Base-by-base conservation (phyloP, 2,888 invertebrate species). In the Uloborus plumipes region DNA sequence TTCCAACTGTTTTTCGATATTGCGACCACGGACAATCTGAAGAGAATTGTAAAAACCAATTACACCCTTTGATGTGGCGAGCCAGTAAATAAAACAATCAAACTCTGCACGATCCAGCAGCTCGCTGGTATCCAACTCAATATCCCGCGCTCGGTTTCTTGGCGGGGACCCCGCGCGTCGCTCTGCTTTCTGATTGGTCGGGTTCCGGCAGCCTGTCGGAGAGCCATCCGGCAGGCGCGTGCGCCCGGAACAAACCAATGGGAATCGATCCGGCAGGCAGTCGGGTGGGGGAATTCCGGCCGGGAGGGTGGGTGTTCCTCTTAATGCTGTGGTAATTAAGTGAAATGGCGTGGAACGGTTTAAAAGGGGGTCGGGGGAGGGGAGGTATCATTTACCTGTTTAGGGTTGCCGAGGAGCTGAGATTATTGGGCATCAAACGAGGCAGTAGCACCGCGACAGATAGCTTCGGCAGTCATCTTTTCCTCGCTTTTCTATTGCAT, bases 301-400 rank as follows among this genome's bases (percentile, higher is more conserved):
- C 64, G 50, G 64, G 39, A 53, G 79, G 65, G 49, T 69, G 18
- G 61, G 47, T 47, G 58, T 50, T 20, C 49, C 7, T 0, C 20
- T 80, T 74, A 69, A 70, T 74, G 55, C 69, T 55, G 58, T 50
- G 64, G 58, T 75, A 75, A 81, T 81, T 81, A 81, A 80, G 69
- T 74, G 67, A 74, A 80, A 80, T 73, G 73, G 69, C 74, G 73
- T 64, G 39, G 51, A 64, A 58, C 64, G 74, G 61, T 75, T 81
- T 74, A 81, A 70, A 70, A 62, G 20, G 70, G 61, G 64, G 59
- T 14, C 18, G 22, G 20, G 47, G 64, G 18, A 47, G 64, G 0
- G n/a, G 64, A 64, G 64, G 49, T 64, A 55, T 15, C 18, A 55
- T 55, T 55, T n/a, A 20, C 18, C 55, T 55, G 55, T 20, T 55